phyloP scores from a whole-genome alignment of 2,113 vertebrate genomes.

The Carollia perspicillata region DNA sequence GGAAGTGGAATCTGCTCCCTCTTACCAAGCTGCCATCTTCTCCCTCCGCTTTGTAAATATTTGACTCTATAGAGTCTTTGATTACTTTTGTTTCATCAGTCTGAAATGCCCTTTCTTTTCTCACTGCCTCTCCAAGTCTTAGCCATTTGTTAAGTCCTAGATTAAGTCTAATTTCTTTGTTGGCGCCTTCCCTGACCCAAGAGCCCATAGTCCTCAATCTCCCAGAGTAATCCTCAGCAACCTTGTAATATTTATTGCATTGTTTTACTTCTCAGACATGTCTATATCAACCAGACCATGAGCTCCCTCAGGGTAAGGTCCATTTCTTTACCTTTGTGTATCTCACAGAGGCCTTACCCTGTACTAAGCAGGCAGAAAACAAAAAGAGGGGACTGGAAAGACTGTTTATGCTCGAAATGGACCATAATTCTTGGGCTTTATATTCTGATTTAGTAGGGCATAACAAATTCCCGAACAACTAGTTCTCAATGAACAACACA shows the following conservation, averaged over 20 bases:
- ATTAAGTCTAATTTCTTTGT: conserved; percentile 6
- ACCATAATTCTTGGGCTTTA: conserved; percentile 58
- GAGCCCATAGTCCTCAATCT: neutral
- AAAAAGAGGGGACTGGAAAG: neutral
- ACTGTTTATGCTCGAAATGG: conserved; percentile 5
- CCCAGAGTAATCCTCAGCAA: neutral
- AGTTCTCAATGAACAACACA: conserved; percentile 68
- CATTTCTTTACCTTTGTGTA: conserved; percentile 9
- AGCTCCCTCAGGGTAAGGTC: neutral
- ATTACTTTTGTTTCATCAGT: neutral
- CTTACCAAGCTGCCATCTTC: no score
- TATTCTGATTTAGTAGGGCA: conserved; percentile 65
- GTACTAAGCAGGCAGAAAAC: neutral
- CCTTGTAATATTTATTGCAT: conserved; percentile 28
- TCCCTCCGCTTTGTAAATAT: neutral
- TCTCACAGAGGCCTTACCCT: neutral
- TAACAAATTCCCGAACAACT: conserved; percentile 65
- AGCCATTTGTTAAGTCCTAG: neutral
- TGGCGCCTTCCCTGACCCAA: neutral
- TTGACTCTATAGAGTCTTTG: neutral
- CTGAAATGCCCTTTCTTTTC: neutral
- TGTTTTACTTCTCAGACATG: neutral
- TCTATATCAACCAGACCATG: neutral
- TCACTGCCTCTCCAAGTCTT: neutral
- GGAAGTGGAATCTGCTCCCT: no score